These are phyloP conservation scores for Scaptodrosophila lebanonensis DNA, from an alignment of 1,140 invertebrate species.

Conservation along the genomic window DNA sequence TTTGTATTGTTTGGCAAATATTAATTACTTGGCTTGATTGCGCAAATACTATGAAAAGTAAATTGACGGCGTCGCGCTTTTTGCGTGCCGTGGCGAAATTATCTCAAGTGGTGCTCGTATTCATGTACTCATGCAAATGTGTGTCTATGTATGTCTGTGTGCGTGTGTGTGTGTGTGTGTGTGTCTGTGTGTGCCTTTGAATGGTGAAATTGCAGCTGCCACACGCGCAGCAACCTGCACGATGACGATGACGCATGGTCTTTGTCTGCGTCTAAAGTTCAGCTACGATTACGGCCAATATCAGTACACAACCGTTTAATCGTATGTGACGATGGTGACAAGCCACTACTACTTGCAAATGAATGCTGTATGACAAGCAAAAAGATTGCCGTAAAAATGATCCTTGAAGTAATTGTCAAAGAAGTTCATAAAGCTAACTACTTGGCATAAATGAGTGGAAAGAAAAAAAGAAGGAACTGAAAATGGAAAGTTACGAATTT, in stretches of 20 bases:
- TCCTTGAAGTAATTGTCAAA: no score
- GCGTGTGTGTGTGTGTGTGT: neutral
- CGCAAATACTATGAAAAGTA: conserved; percentile 26
- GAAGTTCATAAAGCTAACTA: no score
- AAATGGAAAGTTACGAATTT: no score
- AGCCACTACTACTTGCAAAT: no score
- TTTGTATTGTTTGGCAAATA: conserved; percentile 63
- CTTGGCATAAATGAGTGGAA: no score
- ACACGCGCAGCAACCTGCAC: conserved; percentile 43
- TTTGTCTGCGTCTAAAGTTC: conserved; percentile 14
- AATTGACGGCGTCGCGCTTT: conserved; percentile 38
- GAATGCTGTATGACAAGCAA: no score
- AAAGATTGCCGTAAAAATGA: no score
- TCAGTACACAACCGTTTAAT: no score
- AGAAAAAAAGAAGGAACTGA: no score
- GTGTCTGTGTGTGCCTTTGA: conserved; percentile 6
- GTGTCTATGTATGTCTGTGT: neutral
- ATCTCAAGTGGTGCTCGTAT: conserved; percentile 20
- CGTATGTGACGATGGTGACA: no score
- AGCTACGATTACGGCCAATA: no score
- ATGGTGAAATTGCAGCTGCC: conserved; percentile 64
- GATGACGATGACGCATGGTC: conserved; percentile 54
- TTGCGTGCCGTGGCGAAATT: conserved; percentile 71
- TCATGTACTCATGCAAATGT: conserved; percentile 2
- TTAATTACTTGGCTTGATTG: conserved; percentile 73